Base-by-base conservation (phyloP, 2,113 vertebrate genomes). In the Silurus glanis region DNA sequence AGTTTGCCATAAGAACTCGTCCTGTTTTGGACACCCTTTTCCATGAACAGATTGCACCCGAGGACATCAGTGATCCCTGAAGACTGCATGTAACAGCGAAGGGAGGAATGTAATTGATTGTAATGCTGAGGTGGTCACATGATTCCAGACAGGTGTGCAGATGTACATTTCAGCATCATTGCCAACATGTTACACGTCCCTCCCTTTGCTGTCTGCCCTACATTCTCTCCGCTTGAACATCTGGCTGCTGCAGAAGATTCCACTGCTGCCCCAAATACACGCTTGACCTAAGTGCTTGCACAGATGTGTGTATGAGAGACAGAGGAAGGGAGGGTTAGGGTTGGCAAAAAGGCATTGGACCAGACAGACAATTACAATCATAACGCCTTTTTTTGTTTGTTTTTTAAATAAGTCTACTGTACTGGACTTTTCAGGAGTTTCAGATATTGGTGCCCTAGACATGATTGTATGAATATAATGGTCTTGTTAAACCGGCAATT, bases 161-260 rank as follows among this genome's bases (percentile, higher is more conserved):
- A 58, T 58, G 13, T 58, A 12, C 69, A 23, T 16, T 12, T 4
- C 64, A 47, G 16, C 86, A 92, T 92, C 37, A 28, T 79, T 21
- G 2, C 14, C 78, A 80, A 17, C 78, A 61, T 7, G 6, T 80
- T 55, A 3, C 25, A 19, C 37, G 4, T 2, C 21, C 37, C 37
- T 72, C 69, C 16, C 25, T 76, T 55, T 78, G 49, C 51, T 28
- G 47, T 83, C 49, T 69, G 82, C 25, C 64, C 64, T 71, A 19
- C 37, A 71, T 83, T 83, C n/a, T 37, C 55, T 71, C 64, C 23
- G 82, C 82, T 69, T 83, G 56, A 71, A 83, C 82, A 83, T 83
- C 82, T 83, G 82, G 82, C 64, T 21, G 25, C 25, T 55, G 82
- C 45, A 37, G n/a, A 62, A 56, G 78, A 80, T 80, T 61, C 55